Percentiles rank a stretch among this genome's conserved stretches.
Conservation (phyloP, 1,140 invertebrate genomes). For the Thaumatotibia leucotreta region DNA sequence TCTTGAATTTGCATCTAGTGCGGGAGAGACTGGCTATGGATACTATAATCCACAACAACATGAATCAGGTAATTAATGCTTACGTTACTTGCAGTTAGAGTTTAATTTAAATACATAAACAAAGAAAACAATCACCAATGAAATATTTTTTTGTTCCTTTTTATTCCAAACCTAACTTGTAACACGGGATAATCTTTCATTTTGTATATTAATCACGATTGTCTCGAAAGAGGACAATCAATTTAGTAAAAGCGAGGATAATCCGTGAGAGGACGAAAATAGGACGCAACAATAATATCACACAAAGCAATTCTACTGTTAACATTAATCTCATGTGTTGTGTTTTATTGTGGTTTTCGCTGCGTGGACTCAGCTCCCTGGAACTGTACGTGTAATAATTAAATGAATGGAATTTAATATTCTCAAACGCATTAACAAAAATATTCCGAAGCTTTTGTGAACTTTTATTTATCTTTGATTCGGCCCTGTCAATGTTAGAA, state of each 20-base stretch:
- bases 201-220: background rate
- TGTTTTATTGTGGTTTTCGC: constrained; percentile 38
- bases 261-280: background rate
- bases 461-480: background rate
- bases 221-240: background rate
- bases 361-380: constrained; percentile 60
- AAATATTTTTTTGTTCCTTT: no score
- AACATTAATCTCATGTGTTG: constrained; percentile 20
- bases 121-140: no score
- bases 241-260: background rate
- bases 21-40: constrained; percentile 85
- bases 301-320: constrained; percentile 16
- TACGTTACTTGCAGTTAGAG: constrained; percentile 15
- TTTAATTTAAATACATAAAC: no score
- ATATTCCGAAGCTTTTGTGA: background rate
- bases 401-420: background rate
- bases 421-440: background rate
- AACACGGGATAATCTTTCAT: background rate
- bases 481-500: background rate
- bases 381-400: constrained; percentile 51
- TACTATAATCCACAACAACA: constrained; percentile 83
- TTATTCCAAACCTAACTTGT: background rate
- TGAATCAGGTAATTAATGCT: constrained; percentile 78
- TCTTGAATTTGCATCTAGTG: constrained; percentile 89
- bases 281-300: background rate